These are phyloP conservation scores for Microctenopoma lineatum DNA, from an alignment of 2,797 vertebrate genomes.

Conservation along the genomic window DNA sequence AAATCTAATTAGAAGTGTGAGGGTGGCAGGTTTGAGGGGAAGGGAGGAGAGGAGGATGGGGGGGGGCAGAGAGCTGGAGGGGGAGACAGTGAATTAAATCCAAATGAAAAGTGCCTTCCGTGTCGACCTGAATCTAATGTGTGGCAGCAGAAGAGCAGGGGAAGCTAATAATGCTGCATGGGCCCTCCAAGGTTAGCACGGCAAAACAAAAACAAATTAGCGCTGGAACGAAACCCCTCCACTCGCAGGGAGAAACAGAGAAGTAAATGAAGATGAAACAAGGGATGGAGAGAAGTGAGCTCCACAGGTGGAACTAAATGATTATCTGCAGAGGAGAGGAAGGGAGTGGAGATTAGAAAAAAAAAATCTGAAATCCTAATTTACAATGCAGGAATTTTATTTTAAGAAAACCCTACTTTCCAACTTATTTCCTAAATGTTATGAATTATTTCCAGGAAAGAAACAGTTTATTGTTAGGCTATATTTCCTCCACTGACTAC, in stretches of 20 bases:
- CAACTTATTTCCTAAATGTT: not conserved
- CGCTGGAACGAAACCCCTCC: slow-evolving; percentile 10
- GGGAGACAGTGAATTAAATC: slow-evolving; percentile 72
- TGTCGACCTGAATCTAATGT: slow-evolving; percentile 74
- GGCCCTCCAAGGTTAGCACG: slow-evolving; percentile 68
- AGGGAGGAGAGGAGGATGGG: slow-evolving; percentile 11
- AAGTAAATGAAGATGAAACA: slow-evolving; percentile 38
- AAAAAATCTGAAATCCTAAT: no score
- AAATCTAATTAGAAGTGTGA: slow-evolving; percentile 83
- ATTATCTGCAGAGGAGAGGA: slow-evolving; percentile 26
- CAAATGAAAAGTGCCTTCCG: slow-evolving; percentile 80
- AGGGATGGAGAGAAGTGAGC: slow-evolving; percentile 42
- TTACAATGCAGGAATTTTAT: no score
- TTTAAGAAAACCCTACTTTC: no score
- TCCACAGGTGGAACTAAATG: slow-evolving; percentile 68
- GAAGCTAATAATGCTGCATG: slow-evolving; percentile 69
- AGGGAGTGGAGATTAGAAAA: no score
- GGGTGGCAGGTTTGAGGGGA: slow-evolving; percentile 45
- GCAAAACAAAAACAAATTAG: slow-evolving; percentile 78
- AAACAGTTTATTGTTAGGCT: no score
- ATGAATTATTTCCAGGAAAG: not conserved
- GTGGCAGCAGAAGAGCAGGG: slow-evolving; percentile 60
- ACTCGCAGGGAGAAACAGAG: slow-evolving; percentile 17
- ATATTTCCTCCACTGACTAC: not conserved
- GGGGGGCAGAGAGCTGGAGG: slow-evolving; percentile 36